phyloP scores from a whole-genome alignment of 2,113 vertebrate genomes.

The Petaurus breviceps region DNA sequence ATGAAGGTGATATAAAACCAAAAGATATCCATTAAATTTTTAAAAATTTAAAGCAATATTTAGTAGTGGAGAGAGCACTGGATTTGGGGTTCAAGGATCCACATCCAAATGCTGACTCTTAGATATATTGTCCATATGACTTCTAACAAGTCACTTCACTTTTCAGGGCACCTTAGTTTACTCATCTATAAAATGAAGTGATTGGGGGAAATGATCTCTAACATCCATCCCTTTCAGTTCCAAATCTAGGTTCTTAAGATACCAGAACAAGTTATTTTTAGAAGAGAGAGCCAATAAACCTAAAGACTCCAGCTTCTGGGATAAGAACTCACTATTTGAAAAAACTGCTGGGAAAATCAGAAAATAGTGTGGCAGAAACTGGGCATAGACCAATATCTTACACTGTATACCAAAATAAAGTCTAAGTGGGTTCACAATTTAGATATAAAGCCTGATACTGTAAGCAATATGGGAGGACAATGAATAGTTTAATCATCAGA shows the following conservation, averaged over 20 bases:
- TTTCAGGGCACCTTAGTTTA: neutral
- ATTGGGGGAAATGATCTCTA: neutral
- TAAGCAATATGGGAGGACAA: too few relatives aligned
- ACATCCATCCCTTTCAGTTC: neutral
- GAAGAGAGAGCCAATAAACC: neutral
- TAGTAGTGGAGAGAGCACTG: constrained; percentile 24
- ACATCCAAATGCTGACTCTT: neutral
- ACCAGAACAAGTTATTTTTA: neutral
- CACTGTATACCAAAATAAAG: too few relatives aligned
- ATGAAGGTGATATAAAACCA: neutral
- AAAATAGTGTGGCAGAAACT: too few relatives aligned
- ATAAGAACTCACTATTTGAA: too few relatives aligned
- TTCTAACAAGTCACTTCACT: neutral
- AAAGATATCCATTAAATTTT: constrained; percentile 1
- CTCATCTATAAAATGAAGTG: neutral
- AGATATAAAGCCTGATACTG: too few relatives aligned
- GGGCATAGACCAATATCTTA: too few relatives aligned
- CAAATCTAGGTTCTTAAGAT: neutral
- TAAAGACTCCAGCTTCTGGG: too few relatives aligned
- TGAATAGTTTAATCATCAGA: too few relatives aligned
- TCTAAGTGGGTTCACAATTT: too few relatives aligned
- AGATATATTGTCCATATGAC: neutral
- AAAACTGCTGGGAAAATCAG: too few relatives aligned
- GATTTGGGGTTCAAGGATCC: neutral
- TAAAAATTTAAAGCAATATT: neutral